phyloP scores from a whole-genome alignment of 1,140 invertebrate genomes.

The Laodelphax striatellus region DNA sequence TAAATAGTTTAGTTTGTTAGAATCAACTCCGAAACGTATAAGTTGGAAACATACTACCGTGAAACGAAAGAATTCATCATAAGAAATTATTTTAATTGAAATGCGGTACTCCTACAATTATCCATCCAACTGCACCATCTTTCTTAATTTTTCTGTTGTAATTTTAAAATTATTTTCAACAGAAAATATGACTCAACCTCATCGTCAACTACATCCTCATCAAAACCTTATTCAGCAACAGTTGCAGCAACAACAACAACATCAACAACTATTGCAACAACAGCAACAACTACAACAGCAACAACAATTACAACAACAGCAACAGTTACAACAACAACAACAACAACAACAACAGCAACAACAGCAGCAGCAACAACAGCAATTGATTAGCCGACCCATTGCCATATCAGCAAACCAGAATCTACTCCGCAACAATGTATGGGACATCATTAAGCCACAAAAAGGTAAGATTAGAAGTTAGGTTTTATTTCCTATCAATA shows the following conservation, averaged over 20 bases:
- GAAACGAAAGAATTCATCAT: too few species aligned
- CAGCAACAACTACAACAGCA: too few species aligned
- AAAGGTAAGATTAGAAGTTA: too few species aligned
- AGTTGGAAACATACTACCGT: too few species aligned
- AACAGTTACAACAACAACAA: conserved; percentile 19
- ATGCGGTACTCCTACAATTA: too few species aligned
- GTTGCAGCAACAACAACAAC: conserved; percentile 20
- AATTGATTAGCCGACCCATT: not conserved
- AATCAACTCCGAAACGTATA: too few species aligned
- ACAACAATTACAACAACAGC: not conserved
- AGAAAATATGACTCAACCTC: conserved; percentile 3
- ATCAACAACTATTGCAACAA: conserved; percentile 24
- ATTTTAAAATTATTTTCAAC: not conserved
- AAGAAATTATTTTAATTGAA: too few species aligned
- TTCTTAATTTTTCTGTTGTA: not conserved
- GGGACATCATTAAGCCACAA: not conserved
- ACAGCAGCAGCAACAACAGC: conserved; percentile 18
- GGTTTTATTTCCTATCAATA: too few species aligned
- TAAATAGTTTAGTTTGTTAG: too few species aligned
- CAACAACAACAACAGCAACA: conserved; percentile 13
- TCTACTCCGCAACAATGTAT: not conserved
- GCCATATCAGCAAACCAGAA: not conserved
- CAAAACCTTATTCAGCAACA: conserved; percentile 11
- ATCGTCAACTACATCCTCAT: conserved; percentile 19
- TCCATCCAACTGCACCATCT: too few species aligned